Conservation (phyloP, 2,113 vertebrate genomes). For the Rhinoderma darwinii region DNA sequence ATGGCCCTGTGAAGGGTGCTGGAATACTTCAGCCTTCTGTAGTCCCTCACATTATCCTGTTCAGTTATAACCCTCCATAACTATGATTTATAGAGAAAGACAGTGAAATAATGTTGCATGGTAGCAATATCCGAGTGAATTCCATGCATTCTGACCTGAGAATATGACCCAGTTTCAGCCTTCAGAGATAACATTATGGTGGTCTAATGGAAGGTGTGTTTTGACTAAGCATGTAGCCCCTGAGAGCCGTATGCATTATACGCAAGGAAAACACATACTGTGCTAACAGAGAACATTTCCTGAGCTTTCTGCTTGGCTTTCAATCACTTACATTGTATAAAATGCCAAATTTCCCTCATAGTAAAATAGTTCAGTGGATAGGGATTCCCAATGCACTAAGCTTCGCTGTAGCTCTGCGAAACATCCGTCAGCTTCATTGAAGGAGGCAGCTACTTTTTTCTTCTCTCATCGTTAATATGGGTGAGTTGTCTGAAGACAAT, state of each 20-base stretch:
- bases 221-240: conserved; percentile 50
- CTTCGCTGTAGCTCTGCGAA: conserved; percentile 38
- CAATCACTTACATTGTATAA: conserved; percentile 43
- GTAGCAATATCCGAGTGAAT: conserved; percentile 33
- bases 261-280: conserved; percentile 55
- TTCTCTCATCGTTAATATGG: conserved; percentile 35
- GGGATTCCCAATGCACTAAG: conserved; percentile 54
- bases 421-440: conserved; percentile 56
- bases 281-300: conserved; percentile 55
- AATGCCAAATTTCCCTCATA: conserved; percentile 51
- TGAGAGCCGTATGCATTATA: conserved; percentile 35
- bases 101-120: conserved; percentile 32
- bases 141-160: conserved; percentile 48
- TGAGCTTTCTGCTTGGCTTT: conserved; percentile 37
- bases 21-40: too few relatives aligned
- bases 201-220: conserved; percentile 58
- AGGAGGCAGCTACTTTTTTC: conserved; percentile 39
- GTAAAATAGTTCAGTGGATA: conserved; percentile 56
- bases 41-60: too few relatives aligned
- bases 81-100: conserved; percentile 41
- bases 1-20: too few relatives aligned
- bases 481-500: conserved; percentile 21
- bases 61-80: not conserved
- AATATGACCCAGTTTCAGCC: conserved; percentile 35
- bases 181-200: conserved; percentile 57